Percentiles rank a stretch among this genome's conserved stretches.
Conservation (phyloP, 1,140 invertebrate genomes). For the Sipha flava region DNA sequence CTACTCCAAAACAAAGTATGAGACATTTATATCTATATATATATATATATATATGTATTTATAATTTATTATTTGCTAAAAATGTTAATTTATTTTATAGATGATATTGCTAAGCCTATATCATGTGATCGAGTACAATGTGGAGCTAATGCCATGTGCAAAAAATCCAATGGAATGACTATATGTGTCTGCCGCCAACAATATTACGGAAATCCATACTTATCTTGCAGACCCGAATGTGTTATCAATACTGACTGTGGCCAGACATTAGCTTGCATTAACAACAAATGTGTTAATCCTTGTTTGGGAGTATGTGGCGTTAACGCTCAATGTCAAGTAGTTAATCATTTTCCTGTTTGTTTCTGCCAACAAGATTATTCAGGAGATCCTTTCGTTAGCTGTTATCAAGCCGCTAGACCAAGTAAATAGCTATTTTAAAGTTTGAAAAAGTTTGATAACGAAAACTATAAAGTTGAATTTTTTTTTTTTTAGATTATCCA, state of each 20-base stretch:
- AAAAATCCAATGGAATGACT: constrained; percentile 50
- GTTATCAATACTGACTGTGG: constrained; percentile 68
- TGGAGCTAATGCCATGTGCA: constrained; percentile 66
- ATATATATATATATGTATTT: background rate
- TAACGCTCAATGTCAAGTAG: constrained; percentile 61
- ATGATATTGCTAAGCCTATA: constrained; percentile 45
- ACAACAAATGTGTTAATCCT: constrained; percentile 70
- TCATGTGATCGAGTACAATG: constrained; percentile 62
- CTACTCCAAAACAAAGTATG: constrained; percentile 47
- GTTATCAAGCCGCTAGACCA: constrained; percentile 49
- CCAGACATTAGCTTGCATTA: constrained; percentile 59
- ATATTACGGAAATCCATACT: constrained; percentile 55
- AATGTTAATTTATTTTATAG: constrained; percentile 32
- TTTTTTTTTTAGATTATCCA: constrained; percentile 29
- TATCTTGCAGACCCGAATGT: constrained; percentile 67
- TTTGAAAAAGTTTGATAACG: background rate
- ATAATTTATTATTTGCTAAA: background rate
- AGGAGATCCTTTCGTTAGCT: constrained; percentile 71
- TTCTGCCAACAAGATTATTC: constrained; percentile 60
- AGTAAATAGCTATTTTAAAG: constrained; percentile 34
- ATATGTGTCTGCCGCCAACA: constrained; percentile 58
- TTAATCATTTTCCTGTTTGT: constrained; percentile 71
- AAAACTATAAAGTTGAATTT: background rate
- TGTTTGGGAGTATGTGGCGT: constrained; percentile 67
- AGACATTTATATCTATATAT: too few species aligned